phyloP scores from a whole-genome alignment of 2,113 vertebrate genomes.

The Ammodytes dubius region DNA sequence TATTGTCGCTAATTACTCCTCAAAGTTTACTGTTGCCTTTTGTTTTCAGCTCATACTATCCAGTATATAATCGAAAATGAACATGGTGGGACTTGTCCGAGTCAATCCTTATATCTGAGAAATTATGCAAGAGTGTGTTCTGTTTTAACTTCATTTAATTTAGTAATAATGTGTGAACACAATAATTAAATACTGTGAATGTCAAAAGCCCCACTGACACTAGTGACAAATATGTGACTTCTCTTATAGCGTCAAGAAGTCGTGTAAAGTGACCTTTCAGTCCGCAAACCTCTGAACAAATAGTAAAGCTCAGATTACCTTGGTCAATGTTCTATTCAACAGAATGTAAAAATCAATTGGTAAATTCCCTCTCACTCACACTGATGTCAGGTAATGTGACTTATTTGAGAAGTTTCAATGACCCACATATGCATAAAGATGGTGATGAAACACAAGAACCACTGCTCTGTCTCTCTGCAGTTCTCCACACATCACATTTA shows the following conservation, averaged over 20 bases:
- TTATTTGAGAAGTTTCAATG: conserved; percentile 5
- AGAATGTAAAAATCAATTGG: background rate
- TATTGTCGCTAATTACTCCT: background rate
- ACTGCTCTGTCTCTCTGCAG: conserved; percentile 78
- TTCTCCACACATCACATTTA: conserved; percentile 95
- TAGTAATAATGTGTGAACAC: background rate
- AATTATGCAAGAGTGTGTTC: too few relatives aligned
- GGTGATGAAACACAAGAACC: background rate
- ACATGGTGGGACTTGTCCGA: background rate
- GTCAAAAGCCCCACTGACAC: too few relatives aligned
- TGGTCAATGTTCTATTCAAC: background rate
- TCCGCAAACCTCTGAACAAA: background rate
- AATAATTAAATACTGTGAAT: background rate
- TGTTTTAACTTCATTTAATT: background rate
- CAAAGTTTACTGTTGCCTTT: background rate
- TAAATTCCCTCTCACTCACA: background rate
- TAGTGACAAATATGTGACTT: background rate
- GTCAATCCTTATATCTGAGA: too few relatives aligned
- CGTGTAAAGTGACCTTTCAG: background rate
- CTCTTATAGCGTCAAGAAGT: background rate
- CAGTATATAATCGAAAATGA: background rate
- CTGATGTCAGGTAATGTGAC: background rate
- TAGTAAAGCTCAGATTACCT: conserved; percentile 3
- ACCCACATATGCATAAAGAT: background rate
- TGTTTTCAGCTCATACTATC: background rate